Evolutionary conservation across 1,140 invertebrate species (phyloP), one percentile per base, ranked within the genome.

Genomic region (Adelges cooleyi): DNA sequence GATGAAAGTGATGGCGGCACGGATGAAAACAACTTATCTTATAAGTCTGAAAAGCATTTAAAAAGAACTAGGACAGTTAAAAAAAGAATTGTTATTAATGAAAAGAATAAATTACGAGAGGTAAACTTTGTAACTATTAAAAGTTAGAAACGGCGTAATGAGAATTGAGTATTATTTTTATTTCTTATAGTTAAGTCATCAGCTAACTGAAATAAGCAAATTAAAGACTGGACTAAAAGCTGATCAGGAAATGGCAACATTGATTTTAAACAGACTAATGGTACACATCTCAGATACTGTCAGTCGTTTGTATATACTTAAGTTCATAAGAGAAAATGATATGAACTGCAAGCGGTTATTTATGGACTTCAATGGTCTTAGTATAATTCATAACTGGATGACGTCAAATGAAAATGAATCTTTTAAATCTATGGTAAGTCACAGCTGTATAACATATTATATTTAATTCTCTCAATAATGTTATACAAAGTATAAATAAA

Each of bases 371-470:
- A 90, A 95, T 73, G 94, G 93, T 2, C 77, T 98, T 36, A 79
- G 88, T 10, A 75, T 97, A 23, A 79, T 98, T 49, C 92, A 92
- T 79, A 90, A 88, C 44, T 97, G 94, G 84, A 95, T 95, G 82
- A 62, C 56, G 20, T 62, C 56, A 33, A 62, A 62, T 48, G 56
- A 62, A 46, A 62, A 62, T 15, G 40, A 62, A 48, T 44, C 38
- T 29, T 46, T 62, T 48, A 62, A 62, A 33, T 15, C 46, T 20
- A 62, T 62, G 56, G 56, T 56, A 44, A n/a, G n/a, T n/a, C n/a
- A n/a, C n/a, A n/a, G n/a, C n/a, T n/a, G n/a, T n/a, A n/a, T 33
- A 6, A 6, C 5, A 33, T 33, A 33, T 33, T 33, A 33, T 33
- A 6, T 33, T 33, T 33, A 33, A 33, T 33, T 33, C n/a, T n/a